Conservation (phyloP, 2,888 invertebrate species). For the Protonemura montana region DNA sequence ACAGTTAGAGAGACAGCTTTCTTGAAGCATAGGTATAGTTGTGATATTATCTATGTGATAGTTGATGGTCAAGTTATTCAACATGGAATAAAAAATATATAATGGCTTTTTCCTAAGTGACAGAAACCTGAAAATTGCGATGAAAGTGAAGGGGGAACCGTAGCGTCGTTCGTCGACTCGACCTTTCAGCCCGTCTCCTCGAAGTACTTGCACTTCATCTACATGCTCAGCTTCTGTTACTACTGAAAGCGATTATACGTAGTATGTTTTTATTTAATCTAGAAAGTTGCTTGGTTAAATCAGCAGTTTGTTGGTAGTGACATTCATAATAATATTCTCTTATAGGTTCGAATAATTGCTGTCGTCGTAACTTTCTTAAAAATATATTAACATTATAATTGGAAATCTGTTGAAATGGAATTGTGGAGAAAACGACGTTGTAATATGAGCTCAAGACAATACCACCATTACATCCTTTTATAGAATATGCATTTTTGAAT, state of each 20-base stretch:
- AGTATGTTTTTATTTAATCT: background rate
- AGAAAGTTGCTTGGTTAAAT: constrained; percentile 5
- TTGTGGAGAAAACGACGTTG: background rate
- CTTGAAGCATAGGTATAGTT: background rate
- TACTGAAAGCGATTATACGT: background rate
- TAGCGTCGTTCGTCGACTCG: background rate
- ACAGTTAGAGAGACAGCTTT: background rate
- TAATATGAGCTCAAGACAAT: background rate
- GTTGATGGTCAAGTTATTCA: background rate
- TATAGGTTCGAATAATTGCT: background rate
- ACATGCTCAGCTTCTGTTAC: background rate
- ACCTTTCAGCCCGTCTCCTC: background rate
- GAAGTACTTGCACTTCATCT: background rate
- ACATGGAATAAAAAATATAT: background rate
- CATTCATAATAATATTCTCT: background rate
- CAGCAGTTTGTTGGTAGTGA: background rate
- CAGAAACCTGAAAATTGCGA: background rate
- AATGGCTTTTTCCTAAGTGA: background rate
- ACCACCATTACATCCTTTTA: background rate
- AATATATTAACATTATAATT: background rate
- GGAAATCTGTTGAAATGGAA: background rate
- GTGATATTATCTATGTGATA: background rate
- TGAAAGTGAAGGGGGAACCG: background rate
- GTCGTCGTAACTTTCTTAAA: constrained; percentile 7
- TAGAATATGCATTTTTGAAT: background rate